Conservation (phyloP, 1,140 invertebrate genomes). For the Paralvinella palmiformis region DNA sequence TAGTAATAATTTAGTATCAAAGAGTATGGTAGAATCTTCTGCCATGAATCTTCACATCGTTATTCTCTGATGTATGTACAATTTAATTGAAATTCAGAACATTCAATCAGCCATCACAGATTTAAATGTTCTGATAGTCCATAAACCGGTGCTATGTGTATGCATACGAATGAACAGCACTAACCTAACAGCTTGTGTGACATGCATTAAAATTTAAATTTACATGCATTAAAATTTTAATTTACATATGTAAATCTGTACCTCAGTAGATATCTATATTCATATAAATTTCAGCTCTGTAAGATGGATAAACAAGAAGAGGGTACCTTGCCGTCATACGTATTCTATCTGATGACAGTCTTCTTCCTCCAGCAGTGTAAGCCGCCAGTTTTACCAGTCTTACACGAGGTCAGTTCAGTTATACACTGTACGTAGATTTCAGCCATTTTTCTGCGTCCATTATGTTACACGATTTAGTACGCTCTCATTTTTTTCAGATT, state of each 20-base stretch:
- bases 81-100: no score
- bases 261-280: no score
- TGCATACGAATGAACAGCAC: not conserved
- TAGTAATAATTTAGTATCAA: no score
- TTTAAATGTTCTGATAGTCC: no score
- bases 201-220: not conserved
- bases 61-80: no score
- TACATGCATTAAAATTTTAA: not conserved
- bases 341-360: slow-evolving; percentile 40
- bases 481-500: no score
- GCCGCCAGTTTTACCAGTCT: slow-evolving; percentile 40
- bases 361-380: slow-evolving; percentile 42
- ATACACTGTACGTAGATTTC: no score
- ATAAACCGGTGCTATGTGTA: not conserved
- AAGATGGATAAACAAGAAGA: slow-evolving; percentile 40
- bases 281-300: slow-evolving; percentile 41
- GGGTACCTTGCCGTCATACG: slow-evolving; percentile 45
- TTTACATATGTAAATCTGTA: not conserved
- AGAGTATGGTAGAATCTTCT: no score
- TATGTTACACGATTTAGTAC: no score
- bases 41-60: no score
- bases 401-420: slow-evolving; percentile 36
- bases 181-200: not conserved
- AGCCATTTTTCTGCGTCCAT: no score
- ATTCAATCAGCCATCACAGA: no score